phyloP scores from a whole-genome alignment of 2,113 vertebrate species.

The Calypte anna region DNA sequence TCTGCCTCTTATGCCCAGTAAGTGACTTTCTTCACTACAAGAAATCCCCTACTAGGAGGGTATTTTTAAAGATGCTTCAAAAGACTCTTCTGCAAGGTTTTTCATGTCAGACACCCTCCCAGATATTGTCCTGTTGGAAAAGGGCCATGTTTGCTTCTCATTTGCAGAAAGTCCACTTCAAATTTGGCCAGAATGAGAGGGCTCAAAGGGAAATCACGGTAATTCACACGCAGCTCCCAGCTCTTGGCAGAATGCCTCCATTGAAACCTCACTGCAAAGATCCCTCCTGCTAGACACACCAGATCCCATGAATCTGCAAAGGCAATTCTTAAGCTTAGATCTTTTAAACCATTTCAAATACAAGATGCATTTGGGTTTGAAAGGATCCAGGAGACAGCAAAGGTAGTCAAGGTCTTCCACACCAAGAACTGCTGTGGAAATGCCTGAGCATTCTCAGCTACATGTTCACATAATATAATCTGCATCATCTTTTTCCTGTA shows the following conservation, averaged over 20 bases:
- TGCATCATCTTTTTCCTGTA: background rate
- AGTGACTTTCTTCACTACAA: background rate
- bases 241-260: slow-evolving; percentile 32
- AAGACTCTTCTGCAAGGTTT: background rate
- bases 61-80: background rate
- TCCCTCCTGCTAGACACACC: background rate
- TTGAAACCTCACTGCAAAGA: background rate
- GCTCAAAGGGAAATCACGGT: background rate
- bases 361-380: background rate
- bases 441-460: background rate
- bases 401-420: background rate
- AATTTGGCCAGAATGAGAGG: slow-evolving; percentile 1
- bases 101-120: background rate
- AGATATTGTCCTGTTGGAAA: slow-evolving; percentile 26
- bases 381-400: background rate
- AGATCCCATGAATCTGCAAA: background rate
- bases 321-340: background rate
- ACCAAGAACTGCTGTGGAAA: background rate
- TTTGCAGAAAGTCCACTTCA: slow-evolving; percentile 46
- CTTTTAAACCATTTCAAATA: background rate
- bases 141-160: slow-evolving; percentile 32
- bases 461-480: background rate
- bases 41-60: background rate
- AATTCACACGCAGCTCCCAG: slow-evolving; percentile 28
- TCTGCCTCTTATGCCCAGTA: background rate